Evolutionary conservation across 2,797 vertebrate genomes (phyloP).

Genomic region (Centroberyx gerrardi): DNA sequence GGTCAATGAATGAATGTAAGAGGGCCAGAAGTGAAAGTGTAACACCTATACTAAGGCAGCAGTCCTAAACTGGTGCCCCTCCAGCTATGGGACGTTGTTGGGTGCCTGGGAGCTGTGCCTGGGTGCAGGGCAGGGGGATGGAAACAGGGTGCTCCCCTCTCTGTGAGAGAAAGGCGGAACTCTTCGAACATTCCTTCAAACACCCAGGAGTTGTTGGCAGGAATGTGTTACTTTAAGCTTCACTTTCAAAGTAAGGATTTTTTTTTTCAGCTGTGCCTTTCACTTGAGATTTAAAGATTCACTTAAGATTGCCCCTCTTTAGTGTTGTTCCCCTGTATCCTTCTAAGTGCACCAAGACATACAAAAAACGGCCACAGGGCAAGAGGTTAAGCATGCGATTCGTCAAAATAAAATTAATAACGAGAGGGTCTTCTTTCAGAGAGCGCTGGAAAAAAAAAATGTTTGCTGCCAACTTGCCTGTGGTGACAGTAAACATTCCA

Average conservation of each 20-base stretch:
- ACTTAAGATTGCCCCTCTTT: slow-evolving; percentile 55
- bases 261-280: slow-evolving; percentile 21
- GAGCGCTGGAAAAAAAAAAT: slow-evolving; percentile 82
- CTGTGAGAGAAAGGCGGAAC: slow-evolving; percentile 67
- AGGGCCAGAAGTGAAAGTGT: slow-evolving; percentile 46
- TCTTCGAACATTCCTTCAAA: slow-evolving; percentile 76
- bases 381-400: slow-evolving; percentile 84
- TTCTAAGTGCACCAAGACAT: slow-evolving; percentile 38
- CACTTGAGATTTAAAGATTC: slow-evolving; percentile 65
- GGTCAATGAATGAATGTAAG: slow-evolving; percentile 19
- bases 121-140: slow-evolving; percentile 59
- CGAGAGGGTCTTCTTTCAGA: slow-evolving; percentile 78
- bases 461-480: slow-evolving; percentile 91
- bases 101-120: slow-evolving; percentile 14
- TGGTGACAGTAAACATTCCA: slow-evolving; percentile 96
- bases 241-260: slow-evolving; percentile 75
- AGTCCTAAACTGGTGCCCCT: slow-evolving; percentile 26
- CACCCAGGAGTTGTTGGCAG: slow-evolving; percentile 82
- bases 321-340: slow-evolving; percentile 48
- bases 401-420: slow-evolving; percentile 89
- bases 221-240: slow-evolving; percentile 78
- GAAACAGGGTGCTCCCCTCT: slow-evolving; percentile 39
- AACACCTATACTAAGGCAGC: slow-evolving; percentile 48
- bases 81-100: slow-evolving; percentile 33
- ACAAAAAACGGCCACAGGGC: slow-evolving; percentile 67